phyloP scores from a whole-genome alignment of 2,113 vertebrate species.

The Alethe castanea region DNA sequence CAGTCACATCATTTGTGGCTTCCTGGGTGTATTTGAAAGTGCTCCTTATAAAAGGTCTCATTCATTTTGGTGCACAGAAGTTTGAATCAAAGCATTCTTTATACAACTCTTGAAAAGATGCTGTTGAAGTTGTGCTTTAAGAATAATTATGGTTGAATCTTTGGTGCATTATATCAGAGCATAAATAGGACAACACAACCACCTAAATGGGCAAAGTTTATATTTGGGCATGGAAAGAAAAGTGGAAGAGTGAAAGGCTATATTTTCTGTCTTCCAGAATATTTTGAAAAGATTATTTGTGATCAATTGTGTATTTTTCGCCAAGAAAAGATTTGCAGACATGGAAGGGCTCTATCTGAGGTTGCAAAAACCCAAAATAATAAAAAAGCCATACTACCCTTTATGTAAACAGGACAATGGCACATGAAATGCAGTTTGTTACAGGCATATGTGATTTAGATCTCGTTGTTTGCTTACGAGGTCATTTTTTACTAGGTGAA shows the following conservation, averaged over 20 bases:
- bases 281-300: neutral
- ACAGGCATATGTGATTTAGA: neutral
- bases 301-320: neutral
- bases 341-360: neutral
- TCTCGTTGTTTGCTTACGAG: neutral
- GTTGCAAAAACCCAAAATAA: neutral
- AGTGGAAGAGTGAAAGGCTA: neutral
- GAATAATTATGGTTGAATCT: conserved; percentile 4
- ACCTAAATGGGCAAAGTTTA: neutral
- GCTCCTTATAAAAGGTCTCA: conserved; percentile 8
- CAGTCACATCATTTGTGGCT: neutral
- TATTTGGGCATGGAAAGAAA: neutral
- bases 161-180: neutral
- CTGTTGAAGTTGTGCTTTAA: conserved; percentile 9
- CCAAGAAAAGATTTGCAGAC: neutral
- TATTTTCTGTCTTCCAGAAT: neutral
- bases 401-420: neutral
- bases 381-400: neutral
- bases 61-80: conserved; percentile 37
- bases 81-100: conserved; percentile 46
- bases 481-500: neutral
- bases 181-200: neutral
- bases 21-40: conserved; percentile 42
- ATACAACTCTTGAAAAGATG: conserved; percentile 10
- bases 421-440: neutral